Evolutionary conservation across 2,797 vertebrate genomes (phyloP).

Genomic region (Luscinia megarhynchos): DNA sequence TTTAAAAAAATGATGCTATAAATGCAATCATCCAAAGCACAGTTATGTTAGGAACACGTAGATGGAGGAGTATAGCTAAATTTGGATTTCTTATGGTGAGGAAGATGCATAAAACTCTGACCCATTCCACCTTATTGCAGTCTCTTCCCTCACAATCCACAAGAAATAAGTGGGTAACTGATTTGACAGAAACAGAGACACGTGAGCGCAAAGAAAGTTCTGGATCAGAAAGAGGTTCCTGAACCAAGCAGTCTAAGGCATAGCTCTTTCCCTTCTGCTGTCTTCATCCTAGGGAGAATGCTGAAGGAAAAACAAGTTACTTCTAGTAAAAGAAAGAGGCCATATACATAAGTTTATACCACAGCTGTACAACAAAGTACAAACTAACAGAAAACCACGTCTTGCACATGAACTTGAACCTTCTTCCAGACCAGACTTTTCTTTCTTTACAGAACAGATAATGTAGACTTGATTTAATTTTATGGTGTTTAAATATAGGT

Average conservation of each 20-base stretch:
- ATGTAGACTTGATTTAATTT: background rate
- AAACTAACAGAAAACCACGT: background rate
- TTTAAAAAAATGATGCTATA: background rate
- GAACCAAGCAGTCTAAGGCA: background rate
- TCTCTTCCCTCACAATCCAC: background rate
- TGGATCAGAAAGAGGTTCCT: background rate
- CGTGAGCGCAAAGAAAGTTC: fast-evolving
- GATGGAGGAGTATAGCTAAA: background rate
- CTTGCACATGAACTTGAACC: background rate
- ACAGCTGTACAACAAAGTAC: background rate
- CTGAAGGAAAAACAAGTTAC: background rate
- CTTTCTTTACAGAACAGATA: background rate
- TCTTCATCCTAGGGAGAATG: fast-evolving
- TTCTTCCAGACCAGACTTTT: background rate
- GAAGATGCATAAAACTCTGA: background rate
- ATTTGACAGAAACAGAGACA: background rate
- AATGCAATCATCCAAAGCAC: background rate
- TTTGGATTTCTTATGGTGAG: background rate
- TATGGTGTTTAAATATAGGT: background rate
- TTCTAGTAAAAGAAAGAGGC: background rate
- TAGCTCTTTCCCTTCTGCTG: background rate
- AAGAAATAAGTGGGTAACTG: background rate
- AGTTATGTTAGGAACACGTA: background rate
- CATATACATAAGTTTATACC: background rate
- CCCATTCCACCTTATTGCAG: background rate